These are phyloP conservation scores for Callocephalon fimbriatum DNA, from an alignment of 2,113 vertebrate species.

Conservation along the genomic window DNA sequence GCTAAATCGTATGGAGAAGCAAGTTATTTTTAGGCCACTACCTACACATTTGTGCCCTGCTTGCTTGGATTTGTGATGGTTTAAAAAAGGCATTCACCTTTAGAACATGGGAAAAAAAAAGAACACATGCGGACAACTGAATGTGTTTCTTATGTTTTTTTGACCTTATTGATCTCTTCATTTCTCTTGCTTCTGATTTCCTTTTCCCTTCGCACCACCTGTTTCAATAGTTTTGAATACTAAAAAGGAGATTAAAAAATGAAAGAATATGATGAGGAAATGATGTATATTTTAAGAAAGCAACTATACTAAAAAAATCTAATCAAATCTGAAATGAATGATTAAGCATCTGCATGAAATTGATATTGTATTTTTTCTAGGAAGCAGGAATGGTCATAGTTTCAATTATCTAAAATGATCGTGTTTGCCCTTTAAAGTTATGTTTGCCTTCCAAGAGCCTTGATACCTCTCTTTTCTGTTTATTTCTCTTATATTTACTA, in stretches of 20 bases:
- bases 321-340: not conserved
- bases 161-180: not conserved
- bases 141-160: not conserved
- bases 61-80: not conserved
- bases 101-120: not conserved
- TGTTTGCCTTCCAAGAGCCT: not conserved
- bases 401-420: not conserved
- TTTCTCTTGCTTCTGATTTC: not conserved
- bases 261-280: not conserved
- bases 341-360: not conserved
- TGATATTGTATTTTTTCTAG: not conserved
- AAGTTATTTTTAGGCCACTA: not conserved
- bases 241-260: not conserved
- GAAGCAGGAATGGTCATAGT: not conserved
- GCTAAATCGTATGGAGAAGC: not conserved
- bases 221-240: not conserved
- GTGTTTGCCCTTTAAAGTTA: not conserved
- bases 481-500: not conserved
- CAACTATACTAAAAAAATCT: not conserved
- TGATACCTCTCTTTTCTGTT: not conserved
- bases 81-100: not conserved
- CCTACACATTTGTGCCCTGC: not conserved
- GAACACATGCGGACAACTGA: not conserved
- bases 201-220: not conserved
- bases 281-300: not conserved